phyloP scores from a whole-genome alignment of 1,140 invertebrate genomes.

The Himalopsyche phryganea region DNA sequence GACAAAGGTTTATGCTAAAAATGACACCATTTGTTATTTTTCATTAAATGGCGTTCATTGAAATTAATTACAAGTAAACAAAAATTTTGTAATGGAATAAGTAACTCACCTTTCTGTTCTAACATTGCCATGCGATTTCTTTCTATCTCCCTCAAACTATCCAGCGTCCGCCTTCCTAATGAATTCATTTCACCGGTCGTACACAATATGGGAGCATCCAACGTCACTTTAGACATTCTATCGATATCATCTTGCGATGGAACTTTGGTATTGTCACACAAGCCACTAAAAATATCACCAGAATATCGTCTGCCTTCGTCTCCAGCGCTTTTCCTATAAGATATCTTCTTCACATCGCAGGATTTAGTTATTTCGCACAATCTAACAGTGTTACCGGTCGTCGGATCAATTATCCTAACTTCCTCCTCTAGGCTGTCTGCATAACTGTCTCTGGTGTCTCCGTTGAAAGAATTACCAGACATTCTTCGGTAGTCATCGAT shows the following conservation, averaged over 20 bases:
- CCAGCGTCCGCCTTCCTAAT: constrained; percentile 78
- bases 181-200: constrained; percentile 62
- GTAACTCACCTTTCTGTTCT: constrained; percentile 82
- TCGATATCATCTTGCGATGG: constrained; percentile 83
- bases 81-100: too few species aligned
- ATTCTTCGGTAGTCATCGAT: constrained; percentile 35
- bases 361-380: constrained; percentile 10
- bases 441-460: constrained; percentile 22
- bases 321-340: constrained; percentile 49
- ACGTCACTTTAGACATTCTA: constrained; percentile 79
- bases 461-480: constrained; percentile 16
- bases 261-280: constrained; percentile 47
- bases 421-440: constrained; percentile 31
- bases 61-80: too few species aligned
- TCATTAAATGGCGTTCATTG: too few species aligned
- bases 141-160: constrained; percentile 86
- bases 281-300: constrained; percentile 37
- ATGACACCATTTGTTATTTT: too few species aligned
- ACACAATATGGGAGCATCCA: constrained; percentile 70
- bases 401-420: constrained; percentile 23
- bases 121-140: constrained; percentile 81
- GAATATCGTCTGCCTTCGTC: constrained; percentile 43
- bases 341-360: constrained; percentile 3
- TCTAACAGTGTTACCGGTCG: constrained; percentile 21
- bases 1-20: too few species aligned